Evolutionary conservation across 2,888 invertebrate genomes (phyloP).

Genomic region (Thymelicus sylvestris): DNA sequence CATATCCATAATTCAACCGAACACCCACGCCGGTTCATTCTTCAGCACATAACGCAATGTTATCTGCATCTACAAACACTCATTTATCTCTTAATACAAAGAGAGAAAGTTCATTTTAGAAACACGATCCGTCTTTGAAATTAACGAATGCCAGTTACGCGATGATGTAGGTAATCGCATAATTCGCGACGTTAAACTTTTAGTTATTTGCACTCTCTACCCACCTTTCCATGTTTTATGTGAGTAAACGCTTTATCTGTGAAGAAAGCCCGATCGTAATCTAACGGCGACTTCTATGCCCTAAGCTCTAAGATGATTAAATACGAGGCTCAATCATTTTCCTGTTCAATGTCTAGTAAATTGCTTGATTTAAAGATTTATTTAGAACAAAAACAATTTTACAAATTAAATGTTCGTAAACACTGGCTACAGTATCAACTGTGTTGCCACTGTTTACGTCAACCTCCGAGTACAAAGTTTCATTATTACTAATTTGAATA

Average conservation of each 20-base stretch:
- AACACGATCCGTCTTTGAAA: slow-evolving; percentile 47
- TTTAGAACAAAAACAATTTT: no score
- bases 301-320: slow-evolving; percentile 27
- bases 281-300: slow-evolving; percentile 31
- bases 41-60: slow-evolving; percentile 54
- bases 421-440: no score
- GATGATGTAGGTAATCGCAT: slow-evolving; percentile 56
- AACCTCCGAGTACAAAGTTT: no score
- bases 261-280: slow-evolving; percentile 41
- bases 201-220: slow-evolving; percentile 42
- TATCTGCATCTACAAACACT: slow-evolving; percentile 46
- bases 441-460: no score
- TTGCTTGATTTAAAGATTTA: no score
- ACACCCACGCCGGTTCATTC: slow-evolving; percentile 69
- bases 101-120: slow-evolving; percentile 58
- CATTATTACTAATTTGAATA: no score
- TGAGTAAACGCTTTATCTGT: slow-evolving; percentile 40
- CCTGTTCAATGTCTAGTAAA: slow-evolving; percentile 24
- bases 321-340: slow-evolving; percentile 23
- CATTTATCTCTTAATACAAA: slow-evolving; percentile 50
- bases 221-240: slow-evolving; percentile 28
- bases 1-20: slow-evolving; percentile 76
- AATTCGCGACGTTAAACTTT: slow-evolving; percentile 54
- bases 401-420: no score
- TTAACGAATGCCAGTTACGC: slow-evolving; percentile 43